Conservation (phyloP, 2,797 vertebrate genomes). For the Loriculus beryllinus region DNA sequence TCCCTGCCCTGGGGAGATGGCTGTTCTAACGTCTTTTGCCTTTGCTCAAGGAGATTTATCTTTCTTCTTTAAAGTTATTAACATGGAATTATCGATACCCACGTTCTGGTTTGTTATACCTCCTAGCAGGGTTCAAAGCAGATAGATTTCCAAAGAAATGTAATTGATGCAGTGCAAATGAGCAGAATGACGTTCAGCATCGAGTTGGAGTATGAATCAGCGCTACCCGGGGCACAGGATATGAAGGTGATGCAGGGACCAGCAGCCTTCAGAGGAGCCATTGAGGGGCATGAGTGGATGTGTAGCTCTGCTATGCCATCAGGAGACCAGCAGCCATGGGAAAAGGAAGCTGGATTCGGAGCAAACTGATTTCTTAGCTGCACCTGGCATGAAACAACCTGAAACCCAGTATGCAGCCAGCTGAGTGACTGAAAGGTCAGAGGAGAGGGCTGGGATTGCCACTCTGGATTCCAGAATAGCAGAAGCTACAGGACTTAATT, state of each 20-base stretch:
- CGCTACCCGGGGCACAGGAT: fast-evolving
- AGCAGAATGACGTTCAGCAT: not conserved
- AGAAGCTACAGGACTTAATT: not conserved
- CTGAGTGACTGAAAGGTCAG: not conserved
- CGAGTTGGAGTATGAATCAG: not conserved
- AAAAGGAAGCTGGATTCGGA: not conserved
- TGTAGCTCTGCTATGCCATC: not conserved
- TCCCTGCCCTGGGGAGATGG: not conserved
- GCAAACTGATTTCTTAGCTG: not conserved
- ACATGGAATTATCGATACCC: not conserved
- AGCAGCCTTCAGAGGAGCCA: not conserved
- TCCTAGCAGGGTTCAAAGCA: not conserved
- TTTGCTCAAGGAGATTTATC: not conserved
- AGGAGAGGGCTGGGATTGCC: not conserved
- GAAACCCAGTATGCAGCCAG: not conserved
- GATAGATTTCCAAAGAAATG: not conserved
- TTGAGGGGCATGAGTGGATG: not conserved
- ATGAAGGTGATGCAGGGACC: not conserved
- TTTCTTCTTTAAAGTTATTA: not conserved
- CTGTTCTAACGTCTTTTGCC: not conserved
- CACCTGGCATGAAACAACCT: not conserved
- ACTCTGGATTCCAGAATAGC: not conserved
- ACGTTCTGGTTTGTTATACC: not conserved
- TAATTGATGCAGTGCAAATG: not conserved
- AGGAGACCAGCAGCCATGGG: not conserved